Evolutionary conservation across 2,797 vertebrate genomes (phyloP).

Genomic region (Leptatherina wallacei): DNA sequence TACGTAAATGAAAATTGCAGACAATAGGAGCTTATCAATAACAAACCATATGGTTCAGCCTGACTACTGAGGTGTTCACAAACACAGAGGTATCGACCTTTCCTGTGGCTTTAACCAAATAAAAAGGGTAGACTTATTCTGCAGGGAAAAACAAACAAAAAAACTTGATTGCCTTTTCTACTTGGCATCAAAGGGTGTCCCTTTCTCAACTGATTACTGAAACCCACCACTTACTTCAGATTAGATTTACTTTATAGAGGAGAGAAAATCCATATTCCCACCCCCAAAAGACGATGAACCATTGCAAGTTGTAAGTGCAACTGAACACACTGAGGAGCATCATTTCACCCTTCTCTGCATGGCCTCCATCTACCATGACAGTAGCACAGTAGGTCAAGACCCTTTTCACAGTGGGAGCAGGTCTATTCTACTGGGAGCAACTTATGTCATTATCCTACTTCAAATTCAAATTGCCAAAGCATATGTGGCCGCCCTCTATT

Average conservation of each 20-base stretch:
- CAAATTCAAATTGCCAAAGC: conserved; percentile 60
- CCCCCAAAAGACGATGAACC: conserved; percentile 33
- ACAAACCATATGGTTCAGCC: conserved; percentile 26
- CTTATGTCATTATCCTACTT: conserved; percentile 62
- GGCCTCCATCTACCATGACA: conserved; percentile 37
- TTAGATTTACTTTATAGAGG: conserved; percentile 40
- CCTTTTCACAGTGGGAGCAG: conserved; percentile 26
- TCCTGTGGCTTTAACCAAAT: conserved; percentile 67
- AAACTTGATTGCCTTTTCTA: conserved; percentile 53
- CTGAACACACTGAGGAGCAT: conserved; percentile 2
- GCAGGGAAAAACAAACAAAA: conserved; percentile 28
- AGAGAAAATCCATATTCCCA: conserved; percentile 51
- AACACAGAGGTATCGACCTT: conserved; percentile 56
- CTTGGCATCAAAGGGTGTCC: conserved; percentile 68
- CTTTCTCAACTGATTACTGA: conserved; percentile 67
- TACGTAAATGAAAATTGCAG: not conserved
- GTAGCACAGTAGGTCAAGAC: conserved; percentile 42
- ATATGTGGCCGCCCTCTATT: conserved; percentile 52
- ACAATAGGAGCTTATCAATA: not conserved
- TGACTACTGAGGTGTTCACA: conserved; percentile 24
- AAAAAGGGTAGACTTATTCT: conserved; percentile 65
- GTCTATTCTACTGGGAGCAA: conserved; percentile 41
- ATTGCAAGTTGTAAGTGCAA: conserved; percentile 24
- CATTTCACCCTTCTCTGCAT: conserved; percentile 26
- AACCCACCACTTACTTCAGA: conserved; percentile 35